Percentiles rank a stretch among this genome's conserved stretches.
These are phyloP conservation scores for Zosterops lateralis DNA, from an alignment of 2,113 vertebrate genomes.

Conservation along the genomic window DNA sequence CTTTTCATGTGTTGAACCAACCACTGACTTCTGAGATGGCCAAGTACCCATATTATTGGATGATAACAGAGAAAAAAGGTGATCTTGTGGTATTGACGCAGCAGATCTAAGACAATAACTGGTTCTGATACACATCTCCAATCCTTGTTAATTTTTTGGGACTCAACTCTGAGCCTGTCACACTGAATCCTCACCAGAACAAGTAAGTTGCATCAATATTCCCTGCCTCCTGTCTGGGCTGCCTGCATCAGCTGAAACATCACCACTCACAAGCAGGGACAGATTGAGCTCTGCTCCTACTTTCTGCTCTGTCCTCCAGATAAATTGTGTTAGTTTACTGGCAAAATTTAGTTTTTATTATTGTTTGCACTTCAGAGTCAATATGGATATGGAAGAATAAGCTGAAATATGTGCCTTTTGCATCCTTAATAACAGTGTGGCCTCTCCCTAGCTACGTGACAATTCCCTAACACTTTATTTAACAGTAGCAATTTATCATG, in stretches of 20 bases:
- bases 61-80: neutral
- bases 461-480: constrained; percentile 45
- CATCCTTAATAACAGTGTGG: constrained; percentile 29
- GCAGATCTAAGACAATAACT: neutral
- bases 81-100: neutral
- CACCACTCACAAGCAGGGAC: neutral
- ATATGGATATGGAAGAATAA: constrained; percentile 53
- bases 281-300: neutral
- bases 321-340: constrained; percentile 51
- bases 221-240: neutral
- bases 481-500: constrained; percentile 51
- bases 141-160: neutral
- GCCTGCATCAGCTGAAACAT: neutral
- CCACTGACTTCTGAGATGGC: neutral
- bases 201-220: neutral
- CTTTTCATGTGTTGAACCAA: neutral
- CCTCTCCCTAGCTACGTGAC: neutral
- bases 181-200: neutral
- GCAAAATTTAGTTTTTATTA: constrained; percentile 36
- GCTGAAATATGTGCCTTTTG: constrained; percentile 21
- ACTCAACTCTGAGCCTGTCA: neutral
- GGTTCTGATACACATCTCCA: neutral
- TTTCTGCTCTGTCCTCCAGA: constrained; percentile 20
- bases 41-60: neutral
- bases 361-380: constrained; percentile 51